These are phyloP conservation scores for Tachina lurida DNA, from an alignment of 2,888 invertebrate genomes.

Conservation along the genomic window DNA sequence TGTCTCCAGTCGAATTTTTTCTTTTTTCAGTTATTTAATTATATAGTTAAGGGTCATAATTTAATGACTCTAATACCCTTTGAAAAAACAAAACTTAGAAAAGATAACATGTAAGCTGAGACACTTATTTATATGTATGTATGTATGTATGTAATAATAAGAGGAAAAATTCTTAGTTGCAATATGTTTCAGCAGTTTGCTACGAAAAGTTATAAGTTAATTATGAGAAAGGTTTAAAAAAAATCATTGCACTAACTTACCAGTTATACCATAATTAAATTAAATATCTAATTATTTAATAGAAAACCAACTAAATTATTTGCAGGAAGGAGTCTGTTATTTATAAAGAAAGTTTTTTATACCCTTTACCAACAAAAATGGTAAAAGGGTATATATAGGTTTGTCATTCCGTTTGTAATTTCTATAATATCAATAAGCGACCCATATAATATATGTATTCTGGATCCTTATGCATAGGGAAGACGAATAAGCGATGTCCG, in stretches of 20 bases:
- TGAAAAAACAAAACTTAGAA: background rate
- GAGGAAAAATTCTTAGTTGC: background rate
- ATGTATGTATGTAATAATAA: background rate
- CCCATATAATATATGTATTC: too few species aligned
- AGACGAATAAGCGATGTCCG: too few species aligned
- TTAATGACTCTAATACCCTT: constrained; percentile 66
- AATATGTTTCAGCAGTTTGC: background rate
- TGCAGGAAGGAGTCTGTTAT: background rate
- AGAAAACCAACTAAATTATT: constrained; percentile 1
- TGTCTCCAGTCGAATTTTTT: background rate
- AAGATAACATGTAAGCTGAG: background rate
- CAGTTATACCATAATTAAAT: constrained; percentile 42
- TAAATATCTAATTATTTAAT: constrained; percentile 39
- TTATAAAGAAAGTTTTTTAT: background rate
- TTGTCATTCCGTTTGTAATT: too few species aligned
- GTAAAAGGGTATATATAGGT: too few species aligned
- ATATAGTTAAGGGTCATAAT: constrained; percentile 68
- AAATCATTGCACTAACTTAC: constrained; percentile 39
- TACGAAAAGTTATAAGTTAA: constrained; percentile 58
- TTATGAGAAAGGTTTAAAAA: constrained; percentile 30
- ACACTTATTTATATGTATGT: background rate
- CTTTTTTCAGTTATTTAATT: constrained; percentile 60
- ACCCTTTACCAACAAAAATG: too few species aligned
- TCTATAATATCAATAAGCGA: too few species aligned
- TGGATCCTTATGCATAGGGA: too few species aligned